Evolutionary conservation across 2,888 invertebrate genomes (phyloP).

Genomic region (Hemicrepidius hirtus): DNA sequence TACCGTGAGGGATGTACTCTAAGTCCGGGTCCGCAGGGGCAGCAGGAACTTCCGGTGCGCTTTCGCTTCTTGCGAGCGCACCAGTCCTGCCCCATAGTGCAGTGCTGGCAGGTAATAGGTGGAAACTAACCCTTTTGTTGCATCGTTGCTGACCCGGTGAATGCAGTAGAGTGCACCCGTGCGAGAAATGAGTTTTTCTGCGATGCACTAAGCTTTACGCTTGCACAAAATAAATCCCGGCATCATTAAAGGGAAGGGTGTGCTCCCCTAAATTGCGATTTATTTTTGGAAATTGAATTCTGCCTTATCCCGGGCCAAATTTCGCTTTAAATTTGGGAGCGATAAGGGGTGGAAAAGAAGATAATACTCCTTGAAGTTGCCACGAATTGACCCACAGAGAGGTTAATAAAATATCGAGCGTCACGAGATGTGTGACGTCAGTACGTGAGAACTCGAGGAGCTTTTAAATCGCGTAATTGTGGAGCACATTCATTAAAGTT

Average conservation of each 20-base stretch:
- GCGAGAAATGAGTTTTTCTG: constrained; percentile 9
- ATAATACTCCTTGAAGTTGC: constrained; percentile 39
- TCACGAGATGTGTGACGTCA: constrained; percentile 54
- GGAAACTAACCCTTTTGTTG: constrained; percentile 21
- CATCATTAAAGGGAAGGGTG: constrained; percentile 6
- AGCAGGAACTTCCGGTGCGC: constrained; percentile 77
- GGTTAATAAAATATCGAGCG: constrained; percentile 60
- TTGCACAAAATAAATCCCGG: background rate
- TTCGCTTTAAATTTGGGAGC: constrained; percentile 14
- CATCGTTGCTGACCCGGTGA: constrained; percentile 11
- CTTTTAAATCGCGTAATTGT: constrained; percentile 31
- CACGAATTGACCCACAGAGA: constrained; percentile 41
- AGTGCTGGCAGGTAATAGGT: constrained; percentile 24
- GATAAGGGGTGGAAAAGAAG: constrained; percentile 29
- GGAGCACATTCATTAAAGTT: constrained; percentile 26
- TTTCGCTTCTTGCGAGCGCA: constrained; percentile 83
- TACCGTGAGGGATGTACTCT: constrained; percentile 74
- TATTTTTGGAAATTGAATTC: constrained; percentile 27
- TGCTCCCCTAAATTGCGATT: constrained; percentile 13
- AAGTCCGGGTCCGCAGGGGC: constrained; percentile 77
- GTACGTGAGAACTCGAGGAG: constrained; percentile 38
- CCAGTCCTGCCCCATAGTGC: constrained; percentile 84
- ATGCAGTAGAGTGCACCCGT: constrained; percentile 13
- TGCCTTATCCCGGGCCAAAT: constrained; percentile 22
- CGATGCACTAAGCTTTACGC: constrained; percentile 13